Conservation (phyloP, 1,140 invertebrate genomes). For the Drosophila teissieri region DNA sequence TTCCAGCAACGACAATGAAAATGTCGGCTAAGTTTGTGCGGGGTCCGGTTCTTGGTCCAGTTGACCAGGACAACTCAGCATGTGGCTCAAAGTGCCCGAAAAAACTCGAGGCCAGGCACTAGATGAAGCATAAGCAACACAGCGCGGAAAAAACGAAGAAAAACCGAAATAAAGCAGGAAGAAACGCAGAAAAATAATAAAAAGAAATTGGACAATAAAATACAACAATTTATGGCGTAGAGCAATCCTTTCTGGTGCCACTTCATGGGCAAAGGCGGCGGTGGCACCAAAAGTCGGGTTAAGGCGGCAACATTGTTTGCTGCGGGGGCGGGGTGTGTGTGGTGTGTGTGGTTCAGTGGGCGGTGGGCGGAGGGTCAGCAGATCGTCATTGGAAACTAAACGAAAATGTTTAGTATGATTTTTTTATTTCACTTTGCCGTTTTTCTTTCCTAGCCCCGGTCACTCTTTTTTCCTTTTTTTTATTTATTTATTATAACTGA, state of each 20-base stretch:
- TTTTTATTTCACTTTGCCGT: slow-evolving; percentile 49
- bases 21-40: slow-evolving; percentile 58
- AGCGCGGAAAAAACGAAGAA: slow-evolving; percentile 58
- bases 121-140: slow-evolving; percentile 77
- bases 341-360: slow-evolving; percentile 13
- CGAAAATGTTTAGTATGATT: slow-evolving; percentile 81
- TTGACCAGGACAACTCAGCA: slow-evolving; percentile 64
- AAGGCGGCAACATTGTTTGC: slow-evolving; percentile 69
- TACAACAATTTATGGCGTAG: slow-evolving; percentile 80
- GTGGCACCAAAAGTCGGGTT: slow-evolving; percentile 66
- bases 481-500: slow-evolving; percentile 72
- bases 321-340: too few relatives aligned
- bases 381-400: slow-evolving; percentile 80
- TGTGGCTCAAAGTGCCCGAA: slow-evolving; percentile 69
- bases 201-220: slow-evolving; percentile 83
- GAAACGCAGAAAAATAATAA: slow-evolving; percentile 79
- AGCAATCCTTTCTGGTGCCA: slow-evolving; percentile 78
- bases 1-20: slow-evolving; percentile 64
- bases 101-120: slow-evolving; percentile 59
- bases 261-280: slow-evolving; percentile 38
- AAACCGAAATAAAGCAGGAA: slow-evolving; percentile 55
- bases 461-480: slow-evolving; percentile 31
- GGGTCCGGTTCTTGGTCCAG: slow-evolving; percentile 31
- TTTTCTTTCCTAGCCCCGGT: slow-evolving; percentile 17
- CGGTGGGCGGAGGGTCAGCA: slow-evolving; percentile 38